Evolutionary conservation across 2,797 vertebrate species (phyloP), one percentile per base, ranked within the genome.

Genomic region (Eurystomus glaucurus): DNA sequence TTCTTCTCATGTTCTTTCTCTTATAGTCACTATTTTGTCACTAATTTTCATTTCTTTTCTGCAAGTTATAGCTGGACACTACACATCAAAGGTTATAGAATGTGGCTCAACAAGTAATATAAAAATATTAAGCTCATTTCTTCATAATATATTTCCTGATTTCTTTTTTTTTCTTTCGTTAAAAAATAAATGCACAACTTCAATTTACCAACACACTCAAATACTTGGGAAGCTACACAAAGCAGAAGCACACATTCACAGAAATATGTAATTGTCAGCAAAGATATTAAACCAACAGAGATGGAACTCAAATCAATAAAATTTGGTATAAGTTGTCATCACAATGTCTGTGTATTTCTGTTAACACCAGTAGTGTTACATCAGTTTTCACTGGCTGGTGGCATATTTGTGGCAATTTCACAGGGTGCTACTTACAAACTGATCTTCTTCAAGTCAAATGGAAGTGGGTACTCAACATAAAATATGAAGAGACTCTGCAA

Each of bases 361-460:
- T 55, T 81, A 60, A 31, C 11, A 35, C 29, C 28, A 37, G 17
- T 46, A n/a, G 21, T 0, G 1, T 74, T 51, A 11, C 11, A 64
- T 85, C 35, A 41, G 6, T 84, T 91, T 65, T 85, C 51, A 14
- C 19, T 74, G 19, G 6, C 39, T 89, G 26, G 11, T 3, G 10
- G 29, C 60, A 85, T 55, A 48, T 62, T 84, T 25, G 43, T 52
- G 31, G 11, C 26, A 80, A 55, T 90, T 94, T 96, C n/a, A 75
- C 18, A 96, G 37, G 7, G 2, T 52, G 29, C 11, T 79, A 28
- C 26, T 72, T 77, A 54, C 5, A 84, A 54, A 87, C 18, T 90
- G 70, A 90, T 31, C 25, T 97, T 81, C 72, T 65, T 94, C 15
- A 84, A 66, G 26, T 62, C 43, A 87, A 91, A 61, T 46, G 31